Base-by-base conservation (phyloP, 2,888 invertebrate genomes). In the Tholera decimalis region DNA sequence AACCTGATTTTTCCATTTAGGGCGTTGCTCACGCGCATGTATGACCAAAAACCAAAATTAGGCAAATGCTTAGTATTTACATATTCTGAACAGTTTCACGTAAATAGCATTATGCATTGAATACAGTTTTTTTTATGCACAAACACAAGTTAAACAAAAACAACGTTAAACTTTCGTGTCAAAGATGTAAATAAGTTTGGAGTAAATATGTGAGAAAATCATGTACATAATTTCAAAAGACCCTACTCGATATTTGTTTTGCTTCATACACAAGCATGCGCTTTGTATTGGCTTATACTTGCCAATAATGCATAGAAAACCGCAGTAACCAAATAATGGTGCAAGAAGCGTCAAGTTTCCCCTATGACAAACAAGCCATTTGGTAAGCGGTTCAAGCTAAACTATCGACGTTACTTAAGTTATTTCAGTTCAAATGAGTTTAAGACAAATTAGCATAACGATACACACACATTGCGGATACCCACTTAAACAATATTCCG, bases 291-390 rank as follows among this genome's bases (percentile, higher is more conserved):
- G 50, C 50, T 57, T 30, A 65, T 41, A 47, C 44, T 15, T 54
- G 71, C 64, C 26, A 79, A 59, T 54, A 54, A 61, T 66, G 58
- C 72, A 79, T 77, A 60, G 8, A 13, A 58, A 58, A 37, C 28
- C 46, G 63, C 44, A 41, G 57, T 65, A 56, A 47, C 55, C 47
- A 65, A 64, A 65, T 28, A 44, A 51, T 64, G 39, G 60, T 60
- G 50, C 50, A 53, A 64, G 47, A 67, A 57, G 20, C 51, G 53
- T 46, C 13, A 53, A 20, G 58, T 62, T 59, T 55, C 37, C 46
- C 15, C 15, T 37, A 28, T 15, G 35, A 35, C 61, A 46, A 33
- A 46, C 46, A 13, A 28, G 18, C 11, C 22, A 22, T 60, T 60
- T 37, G n/a, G 20, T 50, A 9, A 56, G n/a, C 20, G 15, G 20